A percentile compares a stretch with the other conserved stretches of the same genome.
Conservation (phyloP, 2,888 invertebrate genomes). For the Lasiommata megera region DNA sequence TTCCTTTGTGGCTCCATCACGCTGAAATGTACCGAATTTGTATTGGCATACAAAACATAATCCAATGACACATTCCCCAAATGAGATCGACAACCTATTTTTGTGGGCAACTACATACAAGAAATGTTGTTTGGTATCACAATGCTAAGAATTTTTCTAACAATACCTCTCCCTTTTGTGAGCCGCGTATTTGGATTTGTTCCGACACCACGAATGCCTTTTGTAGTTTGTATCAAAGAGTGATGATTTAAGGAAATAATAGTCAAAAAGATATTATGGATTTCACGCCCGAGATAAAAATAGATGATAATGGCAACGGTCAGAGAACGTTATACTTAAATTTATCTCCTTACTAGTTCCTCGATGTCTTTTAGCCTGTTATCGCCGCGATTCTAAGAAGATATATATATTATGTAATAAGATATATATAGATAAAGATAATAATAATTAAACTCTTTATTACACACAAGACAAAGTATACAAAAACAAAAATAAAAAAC, state of each 20-base stretch:
- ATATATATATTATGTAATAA: too few species aligned
- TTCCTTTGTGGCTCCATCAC: neutral
- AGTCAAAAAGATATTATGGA: neutral
- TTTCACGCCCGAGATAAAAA: neutral
- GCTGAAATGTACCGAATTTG: neutral
- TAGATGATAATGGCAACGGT: neutral
- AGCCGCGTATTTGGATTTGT: neutral
- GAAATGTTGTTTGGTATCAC: constrained; percentile 1
- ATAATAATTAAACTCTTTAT: too few species aligned
- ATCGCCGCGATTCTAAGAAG: too few species aligned
- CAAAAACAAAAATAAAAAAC: too few species aligned
- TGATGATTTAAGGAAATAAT: neutral
- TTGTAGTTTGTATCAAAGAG: constrained; percentile 2
- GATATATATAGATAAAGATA: too few species aligned
- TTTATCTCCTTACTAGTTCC: too few species aligned
- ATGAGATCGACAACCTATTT: constrained; percentile 4
- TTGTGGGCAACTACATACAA: constrained; percentile 1
- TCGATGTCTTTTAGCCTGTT: too few species aligned
- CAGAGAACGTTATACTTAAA: neutral
- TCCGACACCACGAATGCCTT: neutral
- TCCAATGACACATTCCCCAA: neutral
- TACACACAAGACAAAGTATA: too few species aligned
- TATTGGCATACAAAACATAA: neutral
- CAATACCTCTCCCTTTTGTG: constrained; percentile 3
- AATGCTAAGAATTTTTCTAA: constrained; percentile 9